These are phyloP conservation scores for Dolichomitus sp. DNA, from an alignment of 2,888 invertebrate species.

Conservation along the genomic window DNA sequence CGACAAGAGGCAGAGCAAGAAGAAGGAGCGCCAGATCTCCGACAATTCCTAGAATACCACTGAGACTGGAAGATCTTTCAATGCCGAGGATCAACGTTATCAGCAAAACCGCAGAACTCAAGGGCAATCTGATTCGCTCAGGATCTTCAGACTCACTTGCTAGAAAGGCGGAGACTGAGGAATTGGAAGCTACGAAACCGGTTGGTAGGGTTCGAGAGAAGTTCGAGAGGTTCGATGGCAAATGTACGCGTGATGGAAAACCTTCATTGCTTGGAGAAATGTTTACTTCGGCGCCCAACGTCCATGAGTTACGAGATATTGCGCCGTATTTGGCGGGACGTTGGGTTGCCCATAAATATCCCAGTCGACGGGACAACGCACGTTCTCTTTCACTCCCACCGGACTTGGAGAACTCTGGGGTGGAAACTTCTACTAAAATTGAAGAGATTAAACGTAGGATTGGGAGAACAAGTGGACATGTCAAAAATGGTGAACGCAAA, in stretches of 20 bases:
- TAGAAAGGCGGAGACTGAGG: constrained; percentile 81
- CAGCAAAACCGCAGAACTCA: constrained; percentile 92
- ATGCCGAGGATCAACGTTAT: constrained; percentile 97
- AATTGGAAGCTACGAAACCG: constrained; percentile 86
- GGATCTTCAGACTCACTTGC: constrained; percentile 73
- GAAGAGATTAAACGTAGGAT: constrained; percentile 45
- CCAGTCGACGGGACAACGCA: constrained; percentile 90
- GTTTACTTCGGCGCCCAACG: constrained; percentile 93
- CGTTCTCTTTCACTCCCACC: constrained; percentile 88
- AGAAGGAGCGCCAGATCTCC: constrained; percentile 88
- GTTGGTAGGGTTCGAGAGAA: constrained; percentile 91
- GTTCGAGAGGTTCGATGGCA: constrained; percentile 88
- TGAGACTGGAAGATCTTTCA: constrained; percentile 90
- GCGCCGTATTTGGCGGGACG: constrained; percentile 92
- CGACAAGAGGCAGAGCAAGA: constrained; percentile 87
- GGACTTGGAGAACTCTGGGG: constrained; percentile 72
- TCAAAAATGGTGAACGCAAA: constrained; percentile 40
- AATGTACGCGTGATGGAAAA: constrained; percentile 73
- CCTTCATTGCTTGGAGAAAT: constrained; percentile 91
- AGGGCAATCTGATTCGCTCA: constrained; percentile 71
- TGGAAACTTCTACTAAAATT: constrained; percentile 18
- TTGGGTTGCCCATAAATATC: constrained; percentile 94
- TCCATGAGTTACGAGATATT: constrained; percentile 92
- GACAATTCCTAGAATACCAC: constrained; percentile 88
- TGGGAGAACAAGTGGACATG: constrained; percentile 24